These are phyloP conservation scores for Aeoliscus strigatus DNA, from an alignment of 2,797 vertebrate genomes.

Conservation along the genomic window DNA sequence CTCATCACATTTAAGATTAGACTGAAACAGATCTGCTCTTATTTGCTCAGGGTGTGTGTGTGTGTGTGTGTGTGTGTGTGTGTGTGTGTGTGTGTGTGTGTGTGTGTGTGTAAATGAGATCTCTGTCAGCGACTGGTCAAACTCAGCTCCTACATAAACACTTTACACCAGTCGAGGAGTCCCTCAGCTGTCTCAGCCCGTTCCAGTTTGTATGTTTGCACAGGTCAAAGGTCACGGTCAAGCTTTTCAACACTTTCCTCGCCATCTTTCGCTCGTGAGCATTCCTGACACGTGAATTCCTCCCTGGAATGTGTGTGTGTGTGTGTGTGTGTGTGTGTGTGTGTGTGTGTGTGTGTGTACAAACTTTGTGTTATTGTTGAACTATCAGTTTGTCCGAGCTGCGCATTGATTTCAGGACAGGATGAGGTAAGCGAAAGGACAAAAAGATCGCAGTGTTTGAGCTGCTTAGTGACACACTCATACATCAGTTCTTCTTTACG, in stretches of 20 bases:
- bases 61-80: constrained; percentile 3
- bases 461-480: neutral
- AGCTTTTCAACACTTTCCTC: constrained; percentile 25
- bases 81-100: constrained; percentile 7
- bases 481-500: constrained; percentile 1
- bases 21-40: constrained; percentile 43
- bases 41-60: constrained; percentile 32
- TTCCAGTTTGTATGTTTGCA: neutral
- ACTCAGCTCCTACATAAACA: constrained; percentile 50
- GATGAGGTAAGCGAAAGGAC: constrained; percentile 33
- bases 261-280: neutral
- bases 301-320: no score
- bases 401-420: constrained; percentile 25
- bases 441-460: no score
- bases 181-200: constrained; percentile 43
- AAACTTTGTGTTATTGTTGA: constrained; percentile 27
- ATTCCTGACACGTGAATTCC: constrained; percentile 8
- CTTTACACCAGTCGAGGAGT: constrained; percentile 31
- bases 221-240: constrained; percentile 41
- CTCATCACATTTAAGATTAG: constrained; percentile 58
- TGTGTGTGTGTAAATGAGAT: constrained; percentile 40
- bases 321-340: neutral
- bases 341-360: constrained; percentile 3
- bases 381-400: constrained; percentile 20
- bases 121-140: constrained; percentile 47